phyloP scores from a whole-genome alignment of 2,797 vertebrate species.

The Halcyon smyrnensis region DNA sequence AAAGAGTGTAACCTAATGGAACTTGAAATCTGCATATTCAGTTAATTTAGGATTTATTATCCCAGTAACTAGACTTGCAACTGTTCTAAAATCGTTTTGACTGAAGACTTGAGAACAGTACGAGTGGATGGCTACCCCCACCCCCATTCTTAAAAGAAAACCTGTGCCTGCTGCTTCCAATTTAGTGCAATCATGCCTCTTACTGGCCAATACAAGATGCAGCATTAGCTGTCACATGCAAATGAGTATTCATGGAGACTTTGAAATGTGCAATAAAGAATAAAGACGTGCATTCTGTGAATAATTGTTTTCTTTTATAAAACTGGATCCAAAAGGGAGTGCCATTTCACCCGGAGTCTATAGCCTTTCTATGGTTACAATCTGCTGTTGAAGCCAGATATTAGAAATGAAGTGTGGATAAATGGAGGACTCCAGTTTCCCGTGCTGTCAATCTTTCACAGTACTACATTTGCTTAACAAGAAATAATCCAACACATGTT shows the following conservation, averaged over 20 bases:
- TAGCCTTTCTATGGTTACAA: slow-evolving; percentile 68
- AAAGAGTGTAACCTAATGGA: slow-evolving; percentile 72
- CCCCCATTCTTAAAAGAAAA: slow-evolving; percentile 76
- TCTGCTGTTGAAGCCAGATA: slow-evolving; percentile 69
- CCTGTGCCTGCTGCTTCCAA: slow-evolving; percentile 81
- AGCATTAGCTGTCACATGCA: slow-evolving; percentile 79
- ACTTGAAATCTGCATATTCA: slow-evolving; percentile 66
- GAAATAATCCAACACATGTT: slow-evolving; percentile 55
- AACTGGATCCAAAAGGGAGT: slow-evolving; percentile 66
- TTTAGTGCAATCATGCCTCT: slow-evolving; percentile 85
- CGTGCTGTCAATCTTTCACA: slow-evolving; percentile 56
- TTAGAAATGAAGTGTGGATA: slow-evolving; percentile 66
- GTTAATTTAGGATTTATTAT: slow-evolving; percentile 81
- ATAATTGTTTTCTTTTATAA: slow-evolving; percentile 74
- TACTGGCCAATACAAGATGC: slow-evolving; percentile 80
- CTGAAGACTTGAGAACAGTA: slow-evolving; percentile 75
- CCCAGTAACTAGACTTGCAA: slow-evolving; percentile 79
- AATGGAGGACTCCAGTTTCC: slow-evolving; percentile 69
- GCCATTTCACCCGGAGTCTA: slow-evolving; percentile 66
- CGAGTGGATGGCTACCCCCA: slow-evolving; percentile 76
- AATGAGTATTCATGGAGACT: slow-evolving; percentile 69
- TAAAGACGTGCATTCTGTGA: slow-evolving; percentile 67
- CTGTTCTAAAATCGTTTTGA: slow-evolving; percentile 77
- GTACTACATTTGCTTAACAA: slow-evolving; percentile 54
- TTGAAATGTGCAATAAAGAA: slow-evolving; percentile 76